Evolutionary conservation across 1,140 invertebrate species (phyloP), one percentile per base, ranked within the genome.

Genomic region (Lepidostoma basale): DNA sequence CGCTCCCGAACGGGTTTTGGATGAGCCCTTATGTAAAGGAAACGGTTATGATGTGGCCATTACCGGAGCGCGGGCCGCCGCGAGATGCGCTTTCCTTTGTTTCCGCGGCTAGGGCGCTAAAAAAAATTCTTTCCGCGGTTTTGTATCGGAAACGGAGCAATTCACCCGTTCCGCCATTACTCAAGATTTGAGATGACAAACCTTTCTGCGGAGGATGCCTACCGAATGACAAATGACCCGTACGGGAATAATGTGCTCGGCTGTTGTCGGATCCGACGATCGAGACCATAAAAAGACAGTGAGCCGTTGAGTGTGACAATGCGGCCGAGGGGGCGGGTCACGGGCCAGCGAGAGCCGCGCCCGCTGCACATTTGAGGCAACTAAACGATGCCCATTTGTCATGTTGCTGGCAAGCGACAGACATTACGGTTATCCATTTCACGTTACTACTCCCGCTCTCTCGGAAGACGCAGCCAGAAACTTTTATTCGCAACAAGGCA

Each of bases 331-430:
- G 28, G 59, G 4, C 30, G 20, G 22, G 56, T 30, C 22, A 28
- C 40, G 58, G 26, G 26, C 25, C 26, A 45, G 56, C 64, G 52
- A 64, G 62, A 66, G 67, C 67, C 60, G 45, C 44, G 20, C 58
- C 28, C 62, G 69, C 6, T 63, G 66, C 60, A 60, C 59, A 63
- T 64, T 59, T 56, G 59, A 60, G 59, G 69, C 64, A 44, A 58
- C 62, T 69, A 69, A 63, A 67, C 67, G 67, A 56, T 18, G 20
- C 68, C 67, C 71, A 69, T 73, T 73, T 73, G 71, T 73, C 71
- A 73, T 73, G 56, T 45, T 40, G 39, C 39, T 72, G 71, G 68
- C 71, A 69, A 69, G 45, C 33, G 59, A 67, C 65, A 60, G 71
- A 66, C 71, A 66, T 65, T 72, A 65, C 62, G 54, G 60, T 69